phyloP scores from a whole-genome alignment of 2,113 vertebrate genomes.

The Calyptomena viridis region DNA sequence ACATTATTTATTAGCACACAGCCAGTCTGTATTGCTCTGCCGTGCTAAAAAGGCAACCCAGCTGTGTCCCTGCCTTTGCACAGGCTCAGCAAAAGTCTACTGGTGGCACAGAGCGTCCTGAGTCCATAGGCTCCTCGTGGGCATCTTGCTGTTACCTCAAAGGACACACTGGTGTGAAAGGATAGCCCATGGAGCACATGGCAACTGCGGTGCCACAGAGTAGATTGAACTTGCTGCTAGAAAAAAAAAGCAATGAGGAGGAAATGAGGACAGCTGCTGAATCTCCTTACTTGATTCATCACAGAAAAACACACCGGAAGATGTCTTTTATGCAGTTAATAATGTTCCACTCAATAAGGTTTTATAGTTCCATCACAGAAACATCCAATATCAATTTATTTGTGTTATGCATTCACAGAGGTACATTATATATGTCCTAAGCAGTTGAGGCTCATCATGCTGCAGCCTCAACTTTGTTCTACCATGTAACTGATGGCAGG shows the following conservation, averaged over 20 bases:
- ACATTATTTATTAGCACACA: not conserved
- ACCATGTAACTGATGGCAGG: fast-evolving
- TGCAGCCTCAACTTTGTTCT: not conserved
- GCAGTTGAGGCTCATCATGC: not conserved
- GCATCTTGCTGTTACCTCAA: not conserved
- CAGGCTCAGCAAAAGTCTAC: not conserved
- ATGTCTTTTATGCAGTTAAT: not conserved
- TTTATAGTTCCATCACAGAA: not conserved
- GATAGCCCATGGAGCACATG: not conserved
- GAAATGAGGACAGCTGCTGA: not conserved
- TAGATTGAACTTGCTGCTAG: not conserved
- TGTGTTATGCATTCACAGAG: not conserved
- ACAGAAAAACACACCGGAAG: not conserved
- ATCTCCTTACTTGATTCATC: not conserved
- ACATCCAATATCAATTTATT: not conserved
- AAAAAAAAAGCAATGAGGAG: not conserved
- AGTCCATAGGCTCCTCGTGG: not conserved
- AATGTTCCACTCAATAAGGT: not conserved
- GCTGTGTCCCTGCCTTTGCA: not conserved
- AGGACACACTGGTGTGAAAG: not conserved
- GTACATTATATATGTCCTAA: not conserved
- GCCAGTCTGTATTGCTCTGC: not conserved
- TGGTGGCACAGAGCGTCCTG: fast-evolving
- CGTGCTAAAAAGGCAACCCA: fast-evolving
- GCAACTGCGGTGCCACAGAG: not conserved